phyloP scores from a whole-genome alignment of 2,888 invertebrate species.

The Melinaea marsaeus region DNA sequence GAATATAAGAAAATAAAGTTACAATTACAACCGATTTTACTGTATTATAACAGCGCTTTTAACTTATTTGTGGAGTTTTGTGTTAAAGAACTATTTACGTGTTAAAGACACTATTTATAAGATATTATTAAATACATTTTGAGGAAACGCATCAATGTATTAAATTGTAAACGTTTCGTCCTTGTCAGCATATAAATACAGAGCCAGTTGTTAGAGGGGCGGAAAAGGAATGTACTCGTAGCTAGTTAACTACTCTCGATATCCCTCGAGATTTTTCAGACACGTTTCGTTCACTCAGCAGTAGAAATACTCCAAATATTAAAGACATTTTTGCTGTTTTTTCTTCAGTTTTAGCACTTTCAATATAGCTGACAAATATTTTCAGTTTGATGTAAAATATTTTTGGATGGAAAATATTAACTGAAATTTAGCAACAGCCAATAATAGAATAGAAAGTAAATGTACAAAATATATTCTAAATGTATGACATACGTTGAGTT shows the following conservation, averaged over 20 bases:
- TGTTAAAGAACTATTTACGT: no score
- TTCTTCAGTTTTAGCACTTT: conserved; percentile 50
- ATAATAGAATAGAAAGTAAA: background rate
- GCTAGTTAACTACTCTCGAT: conserved; percentile 55
- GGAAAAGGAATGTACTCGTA: conserved; percentile 47
- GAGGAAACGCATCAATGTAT: background rate
- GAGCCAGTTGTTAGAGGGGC: conserved; percentile 47
- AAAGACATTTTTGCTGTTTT: conserved; percentile 64
- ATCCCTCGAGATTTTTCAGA: conserved; percentile 54
- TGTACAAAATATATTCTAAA: background rate
- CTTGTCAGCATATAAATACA: conserved; percentile 41
- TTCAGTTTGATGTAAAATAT: conserved; percentile 2
- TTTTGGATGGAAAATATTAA: no score
- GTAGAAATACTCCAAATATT: conserved; percentile 56
- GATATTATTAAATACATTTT: background rate
- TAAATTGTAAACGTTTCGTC: conserved; percentile 8
- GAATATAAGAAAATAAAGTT: no score
- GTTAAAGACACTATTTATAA: no score
- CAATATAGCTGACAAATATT: conserved; percentile 52
- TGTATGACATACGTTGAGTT: no score
- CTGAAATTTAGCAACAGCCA: background rate
- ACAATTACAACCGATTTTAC: no score
- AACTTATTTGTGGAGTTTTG: no score
- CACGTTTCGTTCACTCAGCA: conserved; percentile 66
- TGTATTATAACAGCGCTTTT: no score